Evolutionary conservation across 1,140 invertebrate species (phyloP).

Genomic region (Rhizoglyphus robini): DNA sequence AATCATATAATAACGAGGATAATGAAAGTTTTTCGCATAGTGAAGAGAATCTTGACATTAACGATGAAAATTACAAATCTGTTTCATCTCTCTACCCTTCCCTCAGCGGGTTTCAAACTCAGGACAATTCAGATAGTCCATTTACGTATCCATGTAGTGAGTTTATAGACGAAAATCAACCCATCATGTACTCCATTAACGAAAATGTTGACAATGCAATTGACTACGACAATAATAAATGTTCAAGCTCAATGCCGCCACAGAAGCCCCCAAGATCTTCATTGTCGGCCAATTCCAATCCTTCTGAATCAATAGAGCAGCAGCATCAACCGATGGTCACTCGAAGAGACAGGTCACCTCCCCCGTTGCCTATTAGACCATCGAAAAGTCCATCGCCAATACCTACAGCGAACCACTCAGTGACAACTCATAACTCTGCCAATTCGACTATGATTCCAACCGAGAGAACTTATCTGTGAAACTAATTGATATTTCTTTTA

Average conservation of each 20-base stretch:
- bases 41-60: not conserved
- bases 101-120: not conserved
- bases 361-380: not conserved
- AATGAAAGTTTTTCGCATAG: not conserved
- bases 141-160: not conserved
- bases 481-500: too few relatives aligned
- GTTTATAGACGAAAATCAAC: not conserved
- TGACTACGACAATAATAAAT: not conserved
- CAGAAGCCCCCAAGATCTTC: not conserved
- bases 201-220: not conserved
- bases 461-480: slow-evolving; percentile 12
- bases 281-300: not conserved
- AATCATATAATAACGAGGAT: too few relatives aligned
- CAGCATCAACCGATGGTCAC: not conserved
- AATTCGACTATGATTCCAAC: not conserved
- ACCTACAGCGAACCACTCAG: not conserved
- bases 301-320: not conserved
- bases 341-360: not conserved
- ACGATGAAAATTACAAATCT: not conserved
- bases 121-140: not conserved
- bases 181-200: not conserved
- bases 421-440: not conserved
- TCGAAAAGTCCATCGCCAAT: slow-evolving; percentile 5
- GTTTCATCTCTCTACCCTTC: not conserved
- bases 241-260: not conserved